Evolutionary conservation across 2,888 invertebrate species (phyloP).

Genomic region (Celastrina argiolus): DNA sequence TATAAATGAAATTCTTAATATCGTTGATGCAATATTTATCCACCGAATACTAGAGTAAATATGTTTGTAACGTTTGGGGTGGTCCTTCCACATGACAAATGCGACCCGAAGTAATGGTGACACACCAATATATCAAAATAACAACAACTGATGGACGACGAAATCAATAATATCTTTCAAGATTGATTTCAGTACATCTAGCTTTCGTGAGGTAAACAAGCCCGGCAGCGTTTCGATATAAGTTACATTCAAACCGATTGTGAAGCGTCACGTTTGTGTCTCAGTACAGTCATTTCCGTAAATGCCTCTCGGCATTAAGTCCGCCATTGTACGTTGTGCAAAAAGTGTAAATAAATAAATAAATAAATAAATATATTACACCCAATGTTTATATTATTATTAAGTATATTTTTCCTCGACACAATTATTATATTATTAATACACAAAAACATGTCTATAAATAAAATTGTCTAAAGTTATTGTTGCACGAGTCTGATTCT

Average conservation of each 20-base stretch:
- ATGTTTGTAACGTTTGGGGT: background rate
- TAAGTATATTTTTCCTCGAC: too few relatives aligned
- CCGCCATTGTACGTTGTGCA: too few relatives aligned
- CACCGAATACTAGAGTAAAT: background rate
- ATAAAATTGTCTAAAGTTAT: too few relatives aligned
- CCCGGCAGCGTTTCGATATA: background rate
- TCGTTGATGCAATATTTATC: background rate
- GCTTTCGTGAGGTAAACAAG: constrained; percentile 1
- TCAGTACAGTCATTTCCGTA: too few relatives aligned
- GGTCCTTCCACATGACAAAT: background rate
- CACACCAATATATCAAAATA: constrained; percentile 5
- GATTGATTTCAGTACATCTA: background rate
- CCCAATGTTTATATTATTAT: too few relatives aligned
- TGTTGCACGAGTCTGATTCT: too few relatives aligned
- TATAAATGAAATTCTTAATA: background rate
- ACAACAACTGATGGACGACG: constrained; percentile 3
- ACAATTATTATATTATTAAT: too few relatives aligned
- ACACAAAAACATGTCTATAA: too few relatives aligned
- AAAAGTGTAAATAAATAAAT: too few relatives aligned
- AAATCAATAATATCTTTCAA: constrained; percentile 5
- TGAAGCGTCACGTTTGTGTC: background rate
- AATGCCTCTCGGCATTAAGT: too few relatives aligned
- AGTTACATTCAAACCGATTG: background rate
- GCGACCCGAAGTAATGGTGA: background rate
- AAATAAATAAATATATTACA: too few relatives aligned